phyloP scores from a whole-genome alignment of 2,113 vertebrate species.

The Mobula birostris region DNA sequence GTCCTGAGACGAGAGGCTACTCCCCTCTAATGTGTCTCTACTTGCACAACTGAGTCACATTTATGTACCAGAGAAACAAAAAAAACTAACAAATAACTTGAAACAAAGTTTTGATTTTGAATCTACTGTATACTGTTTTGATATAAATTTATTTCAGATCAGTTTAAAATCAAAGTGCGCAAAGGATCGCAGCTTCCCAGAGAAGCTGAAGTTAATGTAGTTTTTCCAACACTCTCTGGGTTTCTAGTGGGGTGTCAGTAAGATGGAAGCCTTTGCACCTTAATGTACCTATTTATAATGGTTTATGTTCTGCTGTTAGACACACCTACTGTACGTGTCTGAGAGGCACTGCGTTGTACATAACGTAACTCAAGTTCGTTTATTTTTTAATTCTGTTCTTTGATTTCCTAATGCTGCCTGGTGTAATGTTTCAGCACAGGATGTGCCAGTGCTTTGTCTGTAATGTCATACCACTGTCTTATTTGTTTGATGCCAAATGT shows the following conservation, averaged over 20 bases:
- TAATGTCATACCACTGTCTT: slow-evolving; percentile 70
- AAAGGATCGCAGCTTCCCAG: background rate
- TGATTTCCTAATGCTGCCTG: slow-evolving; percentile 75
- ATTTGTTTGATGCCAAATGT: slow-evolving; percentile 71
- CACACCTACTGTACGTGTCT: slow-evolving; percentile 7
- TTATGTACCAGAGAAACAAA: slow-evolving; percentile 61
- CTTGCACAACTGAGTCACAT: slow-evolving; percentile 56
- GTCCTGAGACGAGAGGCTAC: slow-evolving; percentile 45
- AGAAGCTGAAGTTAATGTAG: slow-evolving; percentile 14
- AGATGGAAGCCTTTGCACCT: slow-evolving; percentile 66
- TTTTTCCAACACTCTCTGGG: slow-evolving; percentile 38
- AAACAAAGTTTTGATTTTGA: slow-evolving; percentile 21
- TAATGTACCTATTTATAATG: slow-evolving; percentile 68
- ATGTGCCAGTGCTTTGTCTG: slow-evolving; percentile 57
- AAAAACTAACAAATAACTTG: slow-evolving; percentile 24
- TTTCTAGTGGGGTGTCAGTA: slow-evolving; percentile 57
- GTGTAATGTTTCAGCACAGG: slow-evolving; percentile 63
- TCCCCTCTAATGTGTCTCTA: slow-evolving; percentile 54
- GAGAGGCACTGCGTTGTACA: slow-evolving; percentile 83
- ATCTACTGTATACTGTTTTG: slow-evolving; percentile 33
- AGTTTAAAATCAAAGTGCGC: slow-evolving; percentile 29
- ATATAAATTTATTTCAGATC: slow-evolving; percentile 32
- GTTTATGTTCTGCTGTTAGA: slow-evolving; percentile 58
- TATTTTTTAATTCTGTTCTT: slow-evolving; percentile 72
- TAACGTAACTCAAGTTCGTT: slow-evolving; percentile 65